Evolutionary conservation across 2,113 vertebrate species (phyloP), one percentile per base, ranked within the genome.

Genomic region (Carassius auratus): DNA sequence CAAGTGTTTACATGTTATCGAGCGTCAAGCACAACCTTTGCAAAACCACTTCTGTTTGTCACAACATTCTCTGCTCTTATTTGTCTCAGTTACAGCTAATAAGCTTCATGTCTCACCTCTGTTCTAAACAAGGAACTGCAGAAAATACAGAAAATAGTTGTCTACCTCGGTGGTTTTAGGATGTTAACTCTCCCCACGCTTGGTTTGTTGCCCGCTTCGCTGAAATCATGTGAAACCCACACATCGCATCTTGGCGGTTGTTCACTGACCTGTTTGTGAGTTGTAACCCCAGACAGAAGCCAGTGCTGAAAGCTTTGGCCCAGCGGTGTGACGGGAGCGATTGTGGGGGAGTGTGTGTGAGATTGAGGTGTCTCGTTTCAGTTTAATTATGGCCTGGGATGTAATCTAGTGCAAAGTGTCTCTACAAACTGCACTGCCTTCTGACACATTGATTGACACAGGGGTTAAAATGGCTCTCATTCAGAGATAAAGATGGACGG

Each of bases 351-450:
- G 17, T 68, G 42, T 30, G 48, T 76, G 48, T 76, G 78, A 62
- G 38, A 45, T 68, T 38, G 71, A 78, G 42, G 36, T 73, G 59
- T 83, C 69, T 36, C 42, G 80, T 81, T 17, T 81, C 48, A 84
- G 23, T 68, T 86, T 74, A 59, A 84, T 79, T 69, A 79, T 76
- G 75, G 76, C 55, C 87, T 71, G 52, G 74, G 38, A 78, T 86
- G 57, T 76, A 86, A 88, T 86, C 85, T 81, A 84, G 69, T 50
- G 64, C 50, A 76, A 42, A 48, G 48, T 50, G 5, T 76, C 14
- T 68, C 57, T 10, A 33, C 50, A 30, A 45, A 74, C 82, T 81
- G 79, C 8, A 38, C 75, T 74, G 59, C 45, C 55, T 45, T 73
- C 26, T 71, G 45, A 42, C 59, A 26, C 76, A 21, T 45, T 66